phyloP scores from a whole-genome alignment of 1,140 invertebrate species.

The Rhizoglyphus robini region DNA sequence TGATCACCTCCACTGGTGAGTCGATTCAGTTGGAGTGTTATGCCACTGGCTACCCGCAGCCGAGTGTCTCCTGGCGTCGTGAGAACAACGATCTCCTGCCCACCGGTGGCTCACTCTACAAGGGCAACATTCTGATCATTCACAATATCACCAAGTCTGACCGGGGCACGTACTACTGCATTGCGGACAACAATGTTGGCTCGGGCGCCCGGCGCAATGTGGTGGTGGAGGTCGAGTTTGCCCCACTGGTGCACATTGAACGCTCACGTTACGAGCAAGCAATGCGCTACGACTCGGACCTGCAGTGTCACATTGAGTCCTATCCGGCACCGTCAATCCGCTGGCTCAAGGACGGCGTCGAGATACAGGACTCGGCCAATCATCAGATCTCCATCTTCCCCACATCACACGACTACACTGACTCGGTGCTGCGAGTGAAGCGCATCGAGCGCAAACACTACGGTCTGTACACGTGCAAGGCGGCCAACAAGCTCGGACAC shows the following conservation, averaged over 20 bases:
- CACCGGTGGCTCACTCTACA: slow-evolving; percentile 44
- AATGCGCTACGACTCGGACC: slow-evolving; percentile 76
- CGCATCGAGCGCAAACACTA: slow-evolving; percentile 81
- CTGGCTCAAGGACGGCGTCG: slow-evolving; percentile 68
- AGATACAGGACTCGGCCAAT: slow-evolving; percentile 70
- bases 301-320: slow-evolving; percentile 79
- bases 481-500: slow-evolving; percentile 68
- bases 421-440: slow-evolving; percentile 69
- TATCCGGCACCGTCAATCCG: slow-evolving; percentile 78
- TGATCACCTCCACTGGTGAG: slow-evolving; percentile 36
- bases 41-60: slow-evolving; percentile 50
- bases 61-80: slow-evolving; percentile 73
- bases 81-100: slow-evolving; percentile 84
- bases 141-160: slow-evolving; percentile 49
- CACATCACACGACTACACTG: slow-evolving; percentile 76
- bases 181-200: slow-evolving; percentile 79
- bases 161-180: slow-evolving; percentile 80
- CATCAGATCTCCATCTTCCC: slow-evolving; percentile 73
- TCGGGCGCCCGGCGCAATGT: slow-evolving; percentile 71
- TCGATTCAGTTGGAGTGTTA: slow-evolving; percentile 73
- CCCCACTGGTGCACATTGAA: slow-evolving; percentile 67
- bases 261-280: slow-evolving; percentile 57
- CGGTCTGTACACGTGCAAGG: slow-evolving; percentile 69
- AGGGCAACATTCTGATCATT: slow-evolving; percentile 69
- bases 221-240: slow-evolving; percentile 65